Evolutionary conservation across 1,140 invertebrate species (phyloP), one percentile per base, ranked within the genome.

Genomic region (Leptinotarsa undecemlineata): DNA sequence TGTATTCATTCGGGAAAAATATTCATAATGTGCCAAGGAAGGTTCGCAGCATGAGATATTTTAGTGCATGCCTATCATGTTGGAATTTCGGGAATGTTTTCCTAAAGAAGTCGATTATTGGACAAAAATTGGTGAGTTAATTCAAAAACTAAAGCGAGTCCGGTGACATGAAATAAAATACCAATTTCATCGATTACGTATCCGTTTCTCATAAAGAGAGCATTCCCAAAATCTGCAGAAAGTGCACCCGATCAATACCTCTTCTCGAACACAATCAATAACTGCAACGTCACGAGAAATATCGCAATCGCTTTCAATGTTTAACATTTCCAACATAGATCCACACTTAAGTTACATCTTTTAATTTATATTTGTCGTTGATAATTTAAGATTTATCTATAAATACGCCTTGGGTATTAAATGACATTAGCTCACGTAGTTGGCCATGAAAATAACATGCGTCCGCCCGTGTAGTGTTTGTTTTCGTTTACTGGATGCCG

Each of bases 301-400:
- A 63, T 72, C 69, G 20, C 51, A 23, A 71, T 71, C 33, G 69
- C 60, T 71, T 71, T 71, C 57, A 72, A 64, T 72, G 71, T 72
- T 48, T 14, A 72, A 72, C 71, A 72, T 64, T 72, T 72, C 70
- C 33, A 71, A 72, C 60, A 72, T 72, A 72, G 33, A 72, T 72
- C 71, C 19, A 61, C 71, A 72, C 71, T 72, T 72, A 72, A 72
- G 61, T 33, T 61, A 72, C 71, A 72, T 72, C 71, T 72, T 72
- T 72, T 64, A 72, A 72, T 64, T 72, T 72, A 72, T 72, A 72
- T 72, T 72, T 72, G 61, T 72, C 4, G 47, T 17, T 64, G 71
- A 72, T 72, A 72, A 72, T 47, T 42, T 42, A 60, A 72, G 71
- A 72, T 72, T 72, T 72, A 72, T 72, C 71, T 72, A 72, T 72